Evolutionary conservation across 2,113 vertebrate species (phyloP), one percentile per base, ranked within the genome.

Genomic region (Cinclus mexicanus): DNA sequence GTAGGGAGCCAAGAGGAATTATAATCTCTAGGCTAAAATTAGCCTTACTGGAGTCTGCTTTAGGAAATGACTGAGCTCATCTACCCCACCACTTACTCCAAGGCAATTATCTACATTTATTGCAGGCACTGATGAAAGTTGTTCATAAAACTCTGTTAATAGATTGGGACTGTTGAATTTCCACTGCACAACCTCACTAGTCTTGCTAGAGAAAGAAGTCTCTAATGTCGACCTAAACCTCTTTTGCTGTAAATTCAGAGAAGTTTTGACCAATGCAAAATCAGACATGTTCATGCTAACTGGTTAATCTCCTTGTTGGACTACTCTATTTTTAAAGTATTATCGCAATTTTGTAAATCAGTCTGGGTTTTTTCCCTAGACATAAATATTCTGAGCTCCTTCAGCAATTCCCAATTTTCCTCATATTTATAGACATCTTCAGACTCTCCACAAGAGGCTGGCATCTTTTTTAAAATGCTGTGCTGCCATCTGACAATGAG

Each of bases 11-110:
- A 87, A 84, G 52, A 84, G 18, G 29, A 84, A 89, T 89, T 89
- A 80, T 13, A 35, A 80, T 76, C 49, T 79, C n/a, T 49, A 69
- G 83, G 44, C 71, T 89, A 92, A 81, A 95, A 49, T 79, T 88
- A 76, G 19, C 59, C 37, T 89, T 77, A 46, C 56, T 77, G 76
- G 28, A 93, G n/a, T 53, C 46, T 92, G 79, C 53, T 89, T 11
- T 35, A 60, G 46, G 46, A 94, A 87, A 80, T 57, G 24, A 37
- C 37, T 39, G 53, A 87, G 18, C n/a, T 86, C 67, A 83, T 56
- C 79, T 87, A 50, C 65, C 85, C 65, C 47, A 67, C 28, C 24
- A 28, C 37, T 93, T 96, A 71, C 47, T 92, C 70, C 52, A 78
- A 46, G 60, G 37, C 41, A 92, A 60, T 90, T 76, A 69, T 56